Evolutionary conservation across 2,888 invertebrate species (phyloP).

Genomic region (Rhingia rostrata): DNA sequence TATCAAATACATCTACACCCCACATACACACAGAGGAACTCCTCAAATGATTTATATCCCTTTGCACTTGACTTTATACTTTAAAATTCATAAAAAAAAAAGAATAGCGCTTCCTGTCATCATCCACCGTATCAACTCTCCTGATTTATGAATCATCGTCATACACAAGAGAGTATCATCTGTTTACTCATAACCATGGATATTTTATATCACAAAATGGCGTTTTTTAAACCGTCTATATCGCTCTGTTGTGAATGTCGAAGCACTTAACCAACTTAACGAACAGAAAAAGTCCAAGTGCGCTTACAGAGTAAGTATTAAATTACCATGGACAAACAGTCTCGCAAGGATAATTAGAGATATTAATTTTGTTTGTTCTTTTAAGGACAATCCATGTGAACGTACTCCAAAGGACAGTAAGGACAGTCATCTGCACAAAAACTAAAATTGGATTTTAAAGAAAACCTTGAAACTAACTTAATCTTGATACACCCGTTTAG

Average conservation of each 20-base stretch:
- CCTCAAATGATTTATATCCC: constrained; percentile 31
- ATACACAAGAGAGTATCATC: background rate
- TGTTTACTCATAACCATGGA: constrained; percentile 15
- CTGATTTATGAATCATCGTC: constrained; percentile 32
- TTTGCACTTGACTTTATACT: background rate
- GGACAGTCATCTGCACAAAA: too few species aligned
- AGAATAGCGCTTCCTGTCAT: background rate
- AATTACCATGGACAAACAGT: constrained; percentile 6
- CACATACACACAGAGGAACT: background rate
- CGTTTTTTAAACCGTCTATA: background rate
- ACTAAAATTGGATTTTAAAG: too few species aligned
- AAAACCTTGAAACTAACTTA: background rate
- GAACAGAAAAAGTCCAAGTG: constrained; percentile 1
- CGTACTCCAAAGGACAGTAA: too few species aligned
- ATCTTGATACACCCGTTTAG: constrained; percentile 3
- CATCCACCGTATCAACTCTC: background rate
- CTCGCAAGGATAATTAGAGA: constrained; percentile 21
- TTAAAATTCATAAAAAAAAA: background rate
- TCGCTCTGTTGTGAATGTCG: background rate
- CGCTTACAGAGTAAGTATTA: constrained; percentile 15
- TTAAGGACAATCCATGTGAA: background rate
- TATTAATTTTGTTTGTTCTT: constrained; percentile 20
- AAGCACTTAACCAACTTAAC: background rate
- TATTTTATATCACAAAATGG: constrained; percentile 15
- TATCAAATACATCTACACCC: background rate